phyloP scores from a whole-genome alignment of 1,140 invertebrate genomes.

The Oedothorax gibbosus region DNA sequence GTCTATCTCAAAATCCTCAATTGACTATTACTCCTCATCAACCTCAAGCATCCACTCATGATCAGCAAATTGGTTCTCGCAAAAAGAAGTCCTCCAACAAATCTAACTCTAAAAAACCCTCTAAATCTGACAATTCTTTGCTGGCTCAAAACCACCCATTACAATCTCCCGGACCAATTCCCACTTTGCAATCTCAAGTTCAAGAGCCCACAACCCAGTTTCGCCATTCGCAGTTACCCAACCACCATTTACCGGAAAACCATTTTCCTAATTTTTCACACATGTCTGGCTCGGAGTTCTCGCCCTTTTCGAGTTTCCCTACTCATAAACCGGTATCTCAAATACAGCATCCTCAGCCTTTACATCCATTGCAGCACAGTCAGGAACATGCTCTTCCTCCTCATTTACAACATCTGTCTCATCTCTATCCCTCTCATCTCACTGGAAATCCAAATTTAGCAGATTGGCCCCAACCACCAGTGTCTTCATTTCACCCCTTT shows the following conservation, averaged over 20 bases:
- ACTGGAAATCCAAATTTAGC: constrained; percentile 36
- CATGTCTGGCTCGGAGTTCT: constrained; percentile 42
- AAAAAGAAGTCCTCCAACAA: constrained; percentile 52
- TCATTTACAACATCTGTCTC: constrained; percentile 53
- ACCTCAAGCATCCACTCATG: constrained; percentile 10
- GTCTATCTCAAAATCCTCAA: constrained; percentile 13
- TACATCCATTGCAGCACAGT: constrained; percentile 54
- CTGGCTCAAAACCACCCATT: constrained; percentile 29
- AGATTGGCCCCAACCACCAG: constrained; percentile 39
- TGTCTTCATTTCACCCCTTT: constrained; percentile 56
- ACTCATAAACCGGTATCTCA: constrained; percentile 42
- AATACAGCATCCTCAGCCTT: constrained; percentile 57
- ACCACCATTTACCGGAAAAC: constrained; percentile 52
- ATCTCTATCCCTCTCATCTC: constrained; percentile 45
- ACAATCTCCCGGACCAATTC: constrained; percentile 17
- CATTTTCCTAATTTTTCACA: constrained; percentile 50
- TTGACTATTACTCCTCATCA: constrained; percentile 1
- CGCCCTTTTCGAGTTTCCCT: constrained; percentile 42
- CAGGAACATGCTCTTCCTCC: constrained; percentile 45
- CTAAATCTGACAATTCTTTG: constrained; percentile 12
- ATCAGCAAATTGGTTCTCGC: constrained; percentile 12
- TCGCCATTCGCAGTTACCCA: constrained; percentile 34
- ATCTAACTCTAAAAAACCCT: constrained; percentile 33
- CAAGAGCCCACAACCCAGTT: constrained; percentile 25
- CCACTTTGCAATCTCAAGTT: constrained; percentile 18